Base-by-base conservation (phyloP, 2,797 vertebrate species). In the Onychomys torridus region DNA sequence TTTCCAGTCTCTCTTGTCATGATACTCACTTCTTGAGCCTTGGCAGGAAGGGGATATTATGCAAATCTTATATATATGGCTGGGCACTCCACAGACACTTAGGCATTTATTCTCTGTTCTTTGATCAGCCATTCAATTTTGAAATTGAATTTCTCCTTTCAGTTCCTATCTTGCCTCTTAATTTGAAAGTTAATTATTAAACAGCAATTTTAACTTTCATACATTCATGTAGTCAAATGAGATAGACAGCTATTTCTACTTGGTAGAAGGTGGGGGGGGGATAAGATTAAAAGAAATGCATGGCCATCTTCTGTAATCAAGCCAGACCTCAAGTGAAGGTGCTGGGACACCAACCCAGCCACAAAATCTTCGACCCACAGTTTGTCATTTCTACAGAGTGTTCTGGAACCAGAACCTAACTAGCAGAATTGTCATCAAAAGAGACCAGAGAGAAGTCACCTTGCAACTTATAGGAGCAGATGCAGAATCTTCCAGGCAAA, bases 131-230 rank as follows among this genome's bases (percentile, higher is more conserved):
- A 75, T 88, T 88, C 17, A 57, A 40, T 40, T 32, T 40, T 40
- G n/a, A 37, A 88, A 88, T 43, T 73, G n/a, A 88, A 59, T 73
- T 57, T 88, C 14, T 78, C 34, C 40, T 89, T 75, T 86, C 92
- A 97, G 96, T 97, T 95, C 84, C 96, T 96, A 98, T 98, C 95
- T 97, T 97, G 93, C 46, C 92, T 95, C 57, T 94, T 96, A 95
- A 98, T 97, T 94, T 77, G 46, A 92, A 98, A 98, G 75, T 98
- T 98, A 98, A 98, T 98, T 98, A 98, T 91, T 97, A 97, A 97
- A 96, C 93, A 94, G 67, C 96, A 95, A 93, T 21, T 95, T 96
- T 84, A 81, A 90, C 52, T 95, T 98, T 92, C 71, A 98, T 49
- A 92, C 73, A 97, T 96, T 89, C 90, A 91, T 93, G 90, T 95